These are phyloP conservation scores for Poecilia velifera DNA, from an alignment of 2,797 vertebrate species.

Conservation along the genomic window DNA sequence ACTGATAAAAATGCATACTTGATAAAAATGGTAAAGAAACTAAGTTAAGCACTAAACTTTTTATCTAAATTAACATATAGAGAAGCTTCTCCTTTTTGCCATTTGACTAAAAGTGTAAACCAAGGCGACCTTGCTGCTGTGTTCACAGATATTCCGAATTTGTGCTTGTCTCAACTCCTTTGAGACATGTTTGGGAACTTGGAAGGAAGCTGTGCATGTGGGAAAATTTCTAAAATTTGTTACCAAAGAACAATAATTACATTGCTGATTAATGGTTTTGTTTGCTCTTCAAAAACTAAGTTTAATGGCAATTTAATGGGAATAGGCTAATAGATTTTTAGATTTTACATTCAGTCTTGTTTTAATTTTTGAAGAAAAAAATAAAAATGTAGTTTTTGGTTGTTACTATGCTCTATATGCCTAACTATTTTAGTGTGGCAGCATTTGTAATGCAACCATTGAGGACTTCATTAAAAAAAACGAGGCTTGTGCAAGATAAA, in stretches of 20 bases:
- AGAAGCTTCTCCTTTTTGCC: neutral
- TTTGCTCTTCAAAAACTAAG: neutral
- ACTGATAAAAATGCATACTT: neutral
- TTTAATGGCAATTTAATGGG: neutral
- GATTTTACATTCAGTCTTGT: neutral
- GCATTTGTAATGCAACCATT: neutral
- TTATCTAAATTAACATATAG: neutral
- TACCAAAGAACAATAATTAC: neutral
- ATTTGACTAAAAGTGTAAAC: neutral
- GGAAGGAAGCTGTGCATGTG: neutral
- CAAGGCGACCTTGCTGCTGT: neutral
- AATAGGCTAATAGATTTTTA: neutral
- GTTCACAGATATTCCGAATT: neutral
- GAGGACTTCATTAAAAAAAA: neutral
- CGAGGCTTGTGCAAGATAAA: constrained; percentile 2
- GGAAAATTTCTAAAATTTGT: neutral
- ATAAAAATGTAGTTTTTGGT: neutral
- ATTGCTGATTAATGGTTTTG: neutral
- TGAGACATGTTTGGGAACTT: neutral
- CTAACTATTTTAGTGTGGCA: neutral
- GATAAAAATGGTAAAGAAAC: neutral
- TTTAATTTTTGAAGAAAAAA: neutral
- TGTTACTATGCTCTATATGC: neutral
- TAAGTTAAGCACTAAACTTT: neutral
- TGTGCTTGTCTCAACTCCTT: neutral